phyloP scores from a whole-genome alignment of 2,888 invertebrate species.

The Augiades crinisus region DNA sequence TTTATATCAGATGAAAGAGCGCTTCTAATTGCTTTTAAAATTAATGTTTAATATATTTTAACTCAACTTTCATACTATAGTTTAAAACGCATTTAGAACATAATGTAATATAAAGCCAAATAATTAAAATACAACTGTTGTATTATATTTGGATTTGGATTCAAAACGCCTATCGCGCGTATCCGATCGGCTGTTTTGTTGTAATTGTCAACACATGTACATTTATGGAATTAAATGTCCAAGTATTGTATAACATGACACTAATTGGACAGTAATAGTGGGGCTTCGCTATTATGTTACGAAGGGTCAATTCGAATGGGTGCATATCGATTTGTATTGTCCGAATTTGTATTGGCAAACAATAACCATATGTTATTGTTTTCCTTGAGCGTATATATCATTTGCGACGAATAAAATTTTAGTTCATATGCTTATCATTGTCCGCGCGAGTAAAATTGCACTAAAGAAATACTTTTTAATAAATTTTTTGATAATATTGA shows the following conservation, averaged over 20 bases:
- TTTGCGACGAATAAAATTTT: neutral
- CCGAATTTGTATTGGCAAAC: slow-evolving; percentile 5
- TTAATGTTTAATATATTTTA: too few species aligned
- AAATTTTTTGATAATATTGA: too few species aligned
- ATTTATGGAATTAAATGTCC: slow-evolving; percentile 29
- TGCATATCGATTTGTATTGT: slow-evolving; percentile 25
- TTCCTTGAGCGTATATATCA: slow-evolving; percentile 2
- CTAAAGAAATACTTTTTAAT: too few species aligned
- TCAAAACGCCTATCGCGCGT: neutral
- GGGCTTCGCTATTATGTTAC: slow-evolving; percentile 42
- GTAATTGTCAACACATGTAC: slow-evolving; percentile 19
- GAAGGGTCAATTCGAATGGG: slow-evolving; percentile 33
- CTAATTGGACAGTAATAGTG: slow-evolving; percentile 36
- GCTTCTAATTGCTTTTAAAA: too few species aligned
- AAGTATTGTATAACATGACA: slow-evolving; percentile 33
- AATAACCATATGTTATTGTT: slow-evolving; percentile 10
- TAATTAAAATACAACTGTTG: too few species aligned
- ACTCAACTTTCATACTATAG: too few species aligned
- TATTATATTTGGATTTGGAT: neutral
- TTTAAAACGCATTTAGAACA: too few species aligned
- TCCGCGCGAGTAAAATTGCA: too few species aligned
- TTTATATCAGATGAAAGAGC: too few species aligned
- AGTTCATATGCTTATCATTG: too few species aligned
- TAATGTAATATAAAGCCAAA: too few species aligned
- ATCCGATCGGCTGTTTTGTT: slow-evolving; percentile 1